Base-by-base conservation (phyloP, 1,140 invertebrate genomes). In the Drosophila ercepeae region DNA sequence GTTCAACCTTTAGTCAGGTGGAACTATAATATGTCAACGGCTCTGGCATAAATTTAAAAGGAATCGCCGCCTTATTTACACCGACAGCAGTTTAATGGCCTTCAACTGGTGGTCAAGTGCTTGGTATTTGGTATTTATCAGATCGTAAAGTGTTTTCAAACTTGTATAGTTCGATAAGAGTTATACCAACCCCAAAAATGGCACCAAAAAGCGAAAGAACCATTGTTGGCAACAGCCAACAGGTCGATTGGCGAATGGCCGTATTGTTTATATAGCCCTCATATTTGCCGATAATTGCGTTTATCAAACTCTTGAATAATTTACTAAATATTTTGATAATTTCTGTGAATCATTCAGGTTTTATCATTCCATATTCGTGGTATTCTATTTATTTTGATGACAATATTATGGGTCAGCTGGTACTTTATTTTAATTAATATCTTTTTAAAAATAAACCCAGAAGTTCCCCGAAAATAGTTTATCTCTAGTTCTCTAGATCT, bases 11-110 rank as follows among this genome's bases (percentile, higher is more conserved):
- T 72, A 65, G 36, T 25, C 64, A 34, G 27, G 32, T 27, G 67
- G 68, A 52, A 32, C 29, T 32, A 32, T 32, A 32, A 32, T 44
- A 23, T 18, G 49, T 23, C 36, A 42, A 50, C n/a, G 19, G 49
- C 27, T 11, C 27, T 27, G 69, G 69, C 69, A 73, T 73, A 73
- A 73, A 73, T 73, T 72, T 44, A 41, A 71, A 73, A 61, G 50
- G 50, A 73, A 44, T 54, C 54, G 69, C 69, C 69, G 69, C 49
- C 19, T 42, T 44, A 50, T 16, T 32, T 14, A 48, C 18, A 27
- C 11, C 13, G 41, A 19, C 29, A 39, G 39, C 60, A 27, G 42
- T 49, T 71, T 53, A 51, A 48, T 61, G 21, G 48, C 67, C 48
- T 48, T 32, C 36, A 68, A 59, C 41, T 69, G 54, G 48, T 46